Percentiles rank a stretch among this genome's conserved stretches.
phyloP scores from a whole-genome alignment of 1,140 invertebrate genomes.

The Trachymyrmex septentrionalis region DNA sequence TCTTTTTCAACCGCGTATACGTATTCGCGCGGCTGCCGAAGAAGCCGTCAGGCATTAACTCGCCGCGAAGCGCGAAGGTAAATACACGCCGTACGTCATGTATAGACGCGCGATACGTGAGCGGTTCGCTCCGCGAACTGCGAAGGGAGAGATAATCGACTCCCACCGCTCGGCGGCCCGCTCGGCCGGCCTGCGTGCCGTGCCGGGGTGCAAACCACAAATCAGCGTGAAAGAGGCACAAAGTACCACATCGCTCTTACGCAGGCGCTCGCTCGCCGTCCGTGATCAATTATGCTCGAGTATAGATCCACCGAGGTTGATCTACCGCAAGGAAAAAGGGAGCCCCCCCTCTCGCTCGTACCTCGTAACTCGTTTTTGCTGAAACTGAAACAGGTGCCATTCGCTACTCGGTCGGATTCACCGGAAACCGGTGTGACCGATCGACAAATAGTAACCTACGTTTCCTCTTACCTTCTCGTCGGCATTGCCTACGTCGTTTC shows the following conservation, averaged over 20 bases:
- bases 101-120: conserved; percentile 61
- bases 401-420: neutral
- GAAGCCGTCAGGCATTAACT: conserved; percentile 63
- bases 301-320: conserved; percentile 43
- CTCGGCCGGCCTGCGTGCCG: conserved; percentile 49
- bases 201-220: conserved; percentile 56
- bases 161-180: conserved; percentile 53
- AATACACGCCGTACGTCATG: conserved; percentile 60
- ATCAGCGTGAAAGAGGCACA: conserved; percentile 63
- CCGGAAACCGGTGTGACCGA: neutral
- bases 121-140: conserved; percentile 42
- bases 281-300: conserved; percentile 49
- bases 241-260: conserved; percentile 63
- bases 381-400: conserved; percentile 37
- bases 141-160: conserved; percentile 64
- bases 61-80: conserved; percentile 55
- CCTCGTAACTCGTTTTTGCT: conserved; percentile 35
- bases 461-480: neutral
- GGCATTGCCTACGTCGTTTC: neutral
- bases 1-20: conserved; percentile 42
- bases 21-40: conserved; percentile 45
- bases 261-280: conserved; percentile 53
- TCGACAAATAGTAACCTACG: neutral
- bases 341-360: conserved; percentile 3
- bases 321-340: conserved; percentile 33